A percentile compares a stretch with the other conserved stretches of the same genome.
These are phyloP conservation scores for Zeus faber DNA, from an alignment of 2,113 vertebrate genomes.

Conservation along the genomic window DNA sequence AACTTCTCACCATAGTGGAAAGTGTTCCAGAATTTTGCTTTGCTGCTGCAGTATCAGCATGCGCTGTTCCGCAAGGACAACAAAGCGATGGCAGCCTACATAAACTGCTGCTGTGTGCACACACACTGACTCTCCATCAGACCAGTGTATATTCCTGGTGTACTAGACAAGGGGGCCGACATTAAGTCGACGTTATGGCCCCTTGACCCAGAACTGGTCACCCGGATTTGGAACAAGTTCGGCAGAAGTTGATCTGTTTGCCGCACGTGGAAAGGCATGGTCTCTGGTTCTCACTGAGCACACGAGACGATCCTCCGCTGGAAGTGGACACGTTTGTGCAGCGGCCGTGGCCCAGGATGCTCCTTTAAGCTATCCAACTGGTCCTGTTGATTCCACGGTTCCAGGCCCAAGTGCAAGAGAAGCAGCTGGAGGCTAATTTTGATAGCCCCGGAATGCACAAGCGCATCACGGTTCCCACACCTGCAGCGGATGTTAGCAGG, in stretches of 20 bases:
- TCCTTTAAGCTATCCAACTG: not conserved
- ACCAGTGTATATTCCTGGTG: conserved; percentile 9
- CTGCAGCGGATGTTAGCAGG: too few species aligned
- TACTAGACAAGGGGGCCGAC: not conserved
- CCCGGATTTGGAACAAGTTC: conserved; percentile 1
- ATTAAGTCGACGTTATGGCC: not conserved
- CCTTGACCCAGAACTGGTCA: not conserved
- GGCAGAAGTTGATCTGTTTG: not conserved
- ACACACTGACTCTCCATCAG: not conserved
- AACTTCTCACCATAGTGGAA: too few species aligned
- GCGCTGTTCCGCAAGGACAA: too few species aligned
- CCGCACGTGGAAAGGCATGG: too few species aligned
- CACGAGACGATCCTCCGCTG: too few species aligned
- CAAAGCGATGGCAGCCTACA: too few species aligned
- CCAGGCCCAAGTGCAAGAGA: not conserved
- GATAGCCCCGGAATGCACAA: not conserved
- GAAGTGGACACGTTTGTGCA: too few species aligned
- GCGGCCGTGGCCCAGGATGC: not conserved
- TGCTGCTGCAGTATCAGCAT: too few species aligned
- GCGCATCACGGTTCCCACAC: not conserved
- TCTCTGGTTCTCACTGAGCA: not conserved
- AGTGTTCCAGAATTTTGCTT: too few species aligned
- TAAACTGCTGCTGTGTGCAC: not conserved
- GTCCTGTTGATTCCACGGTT: not conserved
- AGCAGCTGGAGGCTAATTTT: not conserved